Percentiles rank a stretch among this genome's conserved stretches.
Evolutionary conservation across 2,113 vertebrate genomes (phyloP).

Genomic region (Emberiza fucata): DNA sequence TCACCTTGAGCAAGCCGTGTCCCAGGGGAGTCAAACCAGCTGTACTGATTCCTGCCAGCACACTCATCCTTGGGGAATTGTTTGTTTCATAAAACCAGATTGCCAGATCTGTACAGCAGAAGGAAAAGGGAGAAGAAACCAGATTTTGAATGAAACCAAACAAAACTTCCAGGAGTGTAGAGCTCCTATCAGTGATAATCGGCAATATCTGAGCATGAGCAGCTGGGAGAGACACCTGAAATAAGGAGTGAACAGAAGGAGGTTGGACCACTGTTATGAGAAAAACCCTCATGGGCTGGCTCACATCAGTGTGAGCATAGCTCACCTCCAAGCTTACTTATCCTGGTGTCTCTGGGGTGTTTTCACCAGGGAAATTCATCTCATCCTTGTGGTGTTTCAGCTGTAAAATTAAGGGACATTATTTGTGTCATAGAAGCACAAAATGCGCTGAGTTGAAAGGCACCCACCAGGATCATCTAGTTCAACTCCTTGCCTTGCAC

Average conservation of each 20-base stretch:
- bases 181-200: neutral
- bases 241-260: neutral
- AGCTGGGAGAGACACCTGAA: neutral
- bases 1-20: neutral
- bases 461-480: neutral
- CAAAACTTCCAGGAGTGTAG: neutral
- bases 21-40: neutral
- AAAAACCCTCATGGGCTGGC: neutral
- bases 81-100: neutral
- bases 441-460: neutral
- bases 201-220: neutral
- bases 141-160: neutral
- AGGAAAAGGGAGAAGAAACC: neutral
- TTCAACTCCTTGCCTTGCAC: neutral
- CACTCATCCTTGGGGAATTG: neutral
- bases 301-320: neutral
- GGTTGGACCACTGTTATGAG: neutral
- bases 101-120: neutral
- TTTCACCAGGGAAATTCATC: neutral
- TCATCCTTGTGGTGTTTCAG: fast-evolving
- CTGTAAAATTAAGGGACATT: neutral
- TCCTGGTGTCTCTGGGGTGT: neutral
- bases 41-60: neutral
- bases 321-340: neutral
- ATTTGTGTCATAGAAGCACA: too few species aligned